Conservation (phyloP, 2,797 vertebrate genomes). For the Pangasius larnaudii region DNA sequence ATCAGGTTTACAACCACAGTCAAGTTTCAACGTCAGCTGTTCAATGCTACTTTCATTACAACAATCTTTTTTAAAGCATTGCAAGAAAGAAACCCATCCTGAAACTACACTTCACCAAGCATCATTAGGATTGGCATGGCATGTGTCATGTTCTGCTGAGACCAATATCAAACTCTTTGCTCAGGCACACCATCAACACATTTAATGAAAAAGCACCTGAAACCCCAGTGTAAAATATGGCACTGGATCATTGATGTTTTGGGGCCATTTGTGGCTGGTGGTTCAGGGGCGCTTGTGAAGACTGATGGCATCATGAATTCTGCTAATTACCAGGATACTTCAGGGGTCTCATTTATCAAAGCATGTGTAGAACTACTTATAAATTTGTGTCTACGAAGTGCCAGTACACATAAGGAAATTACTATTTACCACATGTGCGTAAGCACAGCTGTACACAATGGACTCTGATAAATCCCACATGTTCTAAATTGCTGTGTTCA, state of each 20-base stretch:
- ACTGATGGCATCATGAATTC: background rate
- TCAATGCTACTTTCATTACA: background rate
- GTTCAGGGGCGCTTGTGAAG: background rate
- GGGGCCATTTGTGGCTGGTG: background rate
- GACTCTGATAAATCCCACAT: background rate
- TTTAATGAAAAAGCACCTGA: background rate
- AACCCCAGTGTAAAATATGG: background rate
- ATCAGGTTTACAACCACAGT: too few relatives aligned
- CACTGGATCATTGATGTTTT: background rate
- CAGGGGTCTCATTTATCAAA: background rate
- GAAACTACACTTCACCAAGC: background rate
- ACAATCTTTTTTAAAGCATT: background rate
- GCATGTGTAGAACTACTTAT: background rate
- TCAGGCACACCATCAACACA: background rate
- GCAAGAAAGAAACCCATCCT: background rate
- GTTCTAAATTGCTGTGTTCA: background rate
- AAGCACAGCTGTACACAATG: background rate
- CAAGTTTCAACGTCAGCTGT: background rate
- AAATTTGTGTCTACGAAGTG: background rate
- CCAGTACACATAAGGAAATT: background rate
- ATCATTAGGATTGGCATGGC: background rate
- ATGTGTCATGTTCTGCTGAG: background rate
- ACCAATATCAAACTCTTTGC: background rate
- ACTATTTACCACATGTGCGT: background rate
- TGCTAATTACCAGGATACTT: slow-evolving; percentile 15